Base-by-base conservation (phyloP, 2,113 vertebrate genomes). In the Aramus guarauna region DNA sequence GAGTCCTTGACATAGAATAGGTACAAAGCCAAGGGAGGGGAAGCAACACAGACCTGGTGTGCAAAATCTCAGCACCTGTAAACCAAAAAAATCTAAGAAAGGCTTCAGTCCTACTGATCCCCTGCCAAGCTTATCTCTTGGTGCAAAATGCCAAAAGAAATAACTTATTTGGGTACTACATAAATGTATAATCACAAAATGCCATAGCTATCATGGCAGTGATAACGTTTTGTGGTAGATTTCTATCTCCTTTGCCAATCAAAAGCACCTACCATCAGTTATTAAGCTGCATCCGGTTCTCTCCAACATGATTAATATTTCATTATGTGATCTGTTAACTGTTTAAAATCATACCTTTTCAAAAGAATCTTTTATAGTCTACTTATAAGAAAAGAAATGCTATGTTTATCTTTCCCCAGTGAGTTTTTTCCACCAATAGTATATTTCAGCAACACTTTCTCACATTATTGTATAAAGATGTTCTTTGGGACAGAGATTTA, bases 311-410 rank as follows among this genome's bases (percentile, higher is more conserved):
- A 88, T 97, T 95, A 97, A 82, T 55, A 53, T 84, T 95, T 92
- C 43, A 50, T 97, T 87, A 90, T 76, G 55, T 90, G 72, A 88
- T 93, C 90, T 97, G 88, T 97, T 96, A 53, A 86, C 72, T 97
- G 60, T 88, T 94, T 55, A 91, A 96, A 98, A 94, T 73, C 82
- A 47, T 73, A 55, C 32, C 43, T 94, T 96, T 96, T 86, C 79
- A 88, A 91, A 41, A 94, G 59, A 47, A 48, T 37, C 56, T 88
- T 95, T 78, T 85, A 59, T 66, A 69, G 87, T 76, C 48, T 22
- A 72, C 50, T 92, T 94, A 19, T 41, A 91, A 73, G 91, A 87
- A 92, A 89, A 95, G 53, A 90, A 94, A 88, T 64, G n/a, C 56
- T 71, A 9, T n/a, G 14, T 95, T 93, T 88, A 58, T 71, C 53